Conservation (phyloP, 2,888 invertebrate genomes). For the Phragmatobia fuliginosa region DNA sequence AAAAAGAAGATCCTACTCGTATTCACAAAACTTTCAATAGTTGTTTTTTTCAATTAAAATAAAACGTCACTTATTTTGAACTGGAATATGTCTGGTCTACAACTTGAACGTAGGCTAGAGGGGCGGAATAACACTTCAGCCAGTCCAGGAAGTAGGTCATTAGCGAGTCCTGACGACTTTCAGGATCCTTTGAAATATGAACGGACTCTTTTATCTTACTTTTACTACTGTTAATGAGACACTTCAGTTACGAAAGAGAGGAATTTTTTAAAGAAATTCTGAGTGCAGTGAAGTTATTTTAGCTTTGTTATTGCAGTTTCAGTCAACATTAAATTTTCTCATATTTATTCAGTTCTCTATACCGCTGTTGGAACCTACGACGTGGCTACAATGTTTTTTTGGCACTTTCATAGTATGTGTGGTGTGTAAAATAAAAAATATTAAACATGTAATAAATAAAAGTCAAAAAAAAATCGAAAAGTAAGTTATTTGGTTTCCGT, state of each 20-base stretch:
- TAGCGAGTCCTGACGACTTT: neutral
- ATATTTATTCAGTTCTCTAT: neutral
- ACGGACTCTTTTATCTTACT: neutral
- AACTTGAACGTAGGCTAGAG: neutral
- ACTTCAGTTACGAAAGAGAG: neutral
- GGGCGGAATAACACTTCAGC: neutral
- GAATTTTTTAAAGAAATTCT: neutral
- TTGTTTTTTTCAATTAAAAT: too few relatives aligned
- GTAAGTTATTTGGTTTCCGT: too few relatives aligned
- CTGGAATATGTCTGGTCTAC: neutral
- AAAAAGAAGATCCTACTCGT: too few relatives aligned
- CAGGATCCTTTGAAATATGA: neutral
- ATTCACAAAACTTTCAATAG: too few relatives aligned
- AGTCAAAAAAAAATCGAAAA: too few relatives aligned
- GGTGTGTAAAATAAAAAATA: neutral
- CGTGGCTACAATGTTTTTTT: neutral
- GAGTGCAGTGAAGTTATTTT: neutral
- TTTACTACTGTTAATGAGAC: constrained; percentile 3
- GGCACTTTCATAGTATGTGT: neutral
- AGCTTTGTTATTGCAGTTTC: neutral
- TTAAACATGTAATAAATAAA: too few relatives aligned
- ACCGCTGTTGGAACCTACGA: neutral
- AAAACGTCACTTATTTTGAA: neutral
- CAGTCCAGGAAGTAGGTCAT: neutral
- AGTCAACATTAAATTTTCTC: neutral